Percentiles rank a stretch among this genome's conserved stretches.
Evolutionary conservation across 2,888 invertebrate species (phyloP).

Genomic region (Conomelus anceps): DNA sequence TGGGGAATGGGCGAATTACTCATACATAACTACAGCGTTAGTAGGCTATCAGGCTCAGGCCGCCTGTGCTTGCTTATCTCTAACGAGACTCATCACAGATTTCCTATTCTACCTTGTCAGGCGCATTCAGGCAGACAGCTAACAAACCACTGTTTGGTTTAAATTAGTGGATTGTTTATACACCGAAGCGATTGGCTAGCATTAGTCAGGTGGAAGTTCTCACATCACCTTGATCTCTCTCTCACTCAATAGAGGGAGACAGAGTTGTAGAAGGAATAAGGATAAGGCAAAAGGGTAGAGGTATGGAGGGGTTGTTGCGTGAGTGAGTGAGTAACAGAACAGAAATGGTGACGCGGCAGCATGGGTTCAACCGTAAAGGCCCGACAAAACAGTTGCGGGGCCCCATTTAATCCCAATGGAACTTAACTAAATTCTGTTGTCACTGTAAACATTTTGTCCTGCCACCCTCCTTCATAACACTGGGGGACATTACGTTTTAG

Average conservation of each 20-base stretch:
- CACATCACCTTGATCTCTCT: neutral
- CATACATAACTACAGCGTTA: neutral
- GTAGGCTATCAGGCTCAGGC: neutral
- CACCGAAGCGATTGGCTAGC: neutral
- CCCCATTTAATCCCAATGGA: conserved; percentile 6
- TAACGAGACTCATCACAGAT: neutral
- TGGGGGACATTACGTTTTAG: no score
- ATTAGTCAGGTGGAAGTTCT: neutral
- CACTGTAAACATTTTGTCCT: conserved; percentile 8
- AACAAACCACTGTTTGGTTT: neutral
- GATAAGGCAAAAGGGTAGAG: neutral
- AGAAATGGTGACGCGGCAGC: neutral
- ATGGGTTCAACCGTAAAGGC: neutral
- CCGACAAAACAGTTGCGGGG: neutral
- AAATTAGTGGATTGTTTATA: neutral
- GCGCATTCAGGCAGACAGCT: neutral
- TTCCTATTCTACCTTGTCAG: neutral
- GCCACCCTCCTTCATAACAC: neutral
- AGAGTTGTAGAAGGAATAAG: neutral
- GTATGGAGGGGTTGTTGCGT: neutral
- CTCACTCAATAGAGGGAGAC: neutral
- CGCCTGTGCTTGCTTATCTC: neutral
- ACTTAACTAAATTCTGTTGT: conserved; percentile 21
- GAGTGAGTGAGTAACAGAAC: neutral
- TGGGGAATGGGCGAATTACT: no score